Conservation (phyloP, 1,140 invertebrate species). For the Drosophila rhopaloa region DNA sequence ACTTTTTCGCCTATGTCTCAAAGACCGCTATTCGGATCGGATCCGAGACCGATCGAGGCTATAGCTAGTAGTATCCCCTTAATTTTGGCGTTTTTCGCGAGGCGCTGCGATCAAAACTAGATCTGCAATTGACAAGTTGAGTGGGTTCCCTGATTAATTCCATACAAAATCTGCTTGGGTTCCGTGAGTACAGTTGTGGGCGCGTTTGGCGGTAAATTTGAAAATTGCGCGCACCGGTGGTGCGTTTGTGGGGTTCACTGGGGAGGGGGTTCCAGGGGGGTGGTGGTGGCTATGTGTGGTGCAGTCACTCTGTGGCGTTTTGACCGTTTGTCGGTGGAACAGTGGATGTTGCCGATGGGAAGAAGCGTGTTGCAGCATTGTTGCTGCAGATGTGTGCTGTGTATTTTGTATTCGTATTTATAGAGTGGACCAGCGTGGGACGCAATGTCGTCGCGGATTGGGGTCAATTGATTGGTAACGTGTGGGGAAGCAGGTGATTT, state of each 20-base stretch:
- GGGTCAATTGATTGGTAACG: slow-evolving; percentile 65
- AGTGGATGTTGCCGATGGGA: slow-evolving; percentile 25
- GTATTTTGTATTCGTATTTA: slow-evolving; percentile 60
- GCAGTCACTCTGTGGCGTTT: slow-evolving; percentile 44
- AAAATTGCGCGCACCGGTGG: slow-evolving; percentile 71
- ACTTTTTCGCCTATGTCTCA: slow-evolving; percentile 42
- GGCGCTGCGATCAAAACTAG: slow-evolving; percentile 60
- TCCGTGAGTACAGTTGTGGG: slow-evolving; percentile 78
- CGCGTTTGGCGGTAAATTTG: slow-evolving; percentile 84
- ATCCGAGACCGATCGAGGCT: slow-evolving; percentile 13
- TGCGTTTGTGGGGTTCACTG: slow-evolving; percentile 18
- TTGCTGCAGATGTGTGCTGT: slow-evolving; percentile 64
- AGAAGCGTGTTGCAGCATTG: slow-evolving; percentile 54
- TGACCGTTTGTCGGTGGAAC: slow-evolving; percentile 34
- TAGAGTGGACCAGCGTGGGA: slow-evolving; percentile 73
- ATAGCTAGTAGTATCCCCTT: slow-evolving; percentile 37
- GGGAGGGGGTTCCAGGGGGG: background rate
- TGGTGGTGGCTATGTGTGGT: slow-evolving; percentile 26
- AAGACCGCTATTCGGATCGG: slow-evolving; percentile 55
- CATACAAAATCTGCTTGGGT: slow-evolving; percentile 84
- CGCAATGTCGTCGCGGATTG: slow-evolving; percentile 57
- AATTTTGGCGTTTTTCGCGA: slow-evolving; percentile 34
- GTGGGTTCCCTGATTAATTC: slow-evolving; percentile 84
- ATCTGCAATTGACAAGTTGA: slow-evolving; percentile 65
- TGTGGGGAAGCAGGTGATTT: slow-evolving; percentile 50